phyloP scores from a whole-genome alignment of 2,113 vertebrate genomes.

The Hassar affinis region DNA sequence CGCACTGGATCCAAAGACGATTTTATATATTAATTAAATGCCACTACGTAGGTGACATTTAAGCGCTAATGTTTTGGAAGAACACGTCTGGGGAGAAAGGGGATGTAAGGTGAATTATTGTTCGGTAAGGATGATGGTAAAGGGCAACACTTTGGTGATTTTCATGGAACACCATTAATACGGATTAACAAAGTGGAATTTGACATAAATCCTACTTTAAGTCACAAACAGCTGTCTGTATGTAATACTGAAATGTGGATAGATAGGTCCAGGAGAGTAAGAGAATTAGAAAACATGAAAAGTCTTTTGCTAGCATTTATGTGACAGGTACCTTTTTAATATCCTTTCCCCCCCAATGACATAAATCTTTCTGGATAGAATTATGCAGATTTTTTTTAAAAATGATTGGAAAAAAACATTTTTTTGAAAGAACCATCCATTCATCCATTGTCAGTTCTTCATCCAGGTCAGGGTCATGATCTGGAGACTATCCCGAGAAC shows the following conservation, averaged over 20 bases:
- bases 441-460: neutral
- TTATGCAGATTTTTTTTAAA: neutral
- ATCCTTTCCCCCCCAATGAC: neutral
- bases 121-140: conserved; percentile 36
- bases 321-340: neutral
- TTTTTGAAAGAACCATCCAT: neutral
- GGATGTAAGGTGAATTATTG: conserved; percentile 49
- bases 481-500: neutral
- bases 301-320: neutral
- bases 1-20: conserved; percentile 37
- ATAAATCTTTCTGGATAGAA: neutral
- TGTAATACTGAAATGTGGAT: neutral
- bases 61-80: conserved; percentile 46
- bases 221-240: neutral
- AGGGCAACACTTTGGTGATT: conserved; percentile 45
- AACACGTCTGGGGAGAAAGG: conserved; percentile 48
- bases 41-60: conserved; percentile 57
- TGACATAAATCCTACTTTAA: conserved; percentile 25
- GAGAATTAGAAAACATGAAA: neutral
- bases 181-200: conserved; percentile 41
- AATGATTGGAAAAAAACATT: neutral
- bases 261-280: neutral
- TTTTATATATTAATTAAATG: conserved; percentile 57
- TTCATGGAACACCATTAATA: conserved; percentile 55
- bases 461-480: neutral